Conservation (phyloP, 1,140 invertebrate species). For the Melitaea cinxia region DNA sequence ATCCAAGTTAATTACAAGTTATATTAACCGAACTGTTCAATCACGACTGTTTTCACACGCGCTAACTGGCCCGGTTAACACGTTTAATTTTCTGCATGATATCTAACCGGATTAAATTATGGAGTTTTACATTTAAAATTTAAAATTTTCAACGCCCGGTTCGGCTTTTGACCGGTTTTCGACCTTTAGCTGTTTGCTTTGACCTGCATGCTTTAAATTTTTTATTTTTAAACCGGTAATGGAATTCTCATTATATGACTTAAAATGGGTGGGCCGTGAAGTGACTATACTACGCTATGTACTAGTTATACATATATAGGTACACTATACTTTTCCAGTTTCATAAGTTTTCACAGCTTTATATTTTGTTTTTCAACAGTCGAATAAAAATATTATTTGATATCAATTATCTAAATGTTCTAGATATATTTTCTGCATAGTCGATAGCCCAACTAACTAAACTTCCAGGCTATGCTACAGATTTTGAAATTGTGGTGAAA, state of each 20-base stretch:
- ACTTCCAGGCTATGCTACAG: no score
- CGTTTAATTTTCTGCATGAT: constrained; percentile 19
- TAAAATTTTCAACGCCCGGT: constrained; percentile 6
- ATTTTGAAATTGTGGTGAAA: no score
- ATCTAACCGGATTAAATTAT: constrained; percentile 16
- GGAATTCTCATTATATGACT: constrained; percentile 14
- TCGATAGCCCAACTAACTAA: no score
- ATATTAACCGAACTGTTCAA: constrained; percentile 4
- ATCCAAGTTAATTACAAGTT: background rate
- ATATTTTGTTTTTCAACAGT: no score
- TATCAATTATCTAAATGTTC: no score
- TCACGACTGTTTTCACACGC: constrained; percentile 8
- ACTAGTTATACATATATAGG: no score
- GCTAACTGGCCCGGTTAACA: background rate
- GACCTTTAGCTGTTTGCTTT: constrained; percentile 6
- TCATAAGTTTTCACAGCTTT: no score
- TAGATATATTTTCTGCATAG: no score
- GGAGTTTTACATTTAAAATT: constrained; percentile 18
- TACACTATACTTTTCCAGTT: no score
- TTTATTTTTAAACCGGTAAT: background rate
- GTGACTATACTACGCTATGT: no score
- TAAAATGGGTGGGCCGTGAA: no score
- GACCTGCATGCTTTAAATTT: constrained; percentile 18
- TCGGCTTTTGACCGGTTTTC: constrained; percentile 10
- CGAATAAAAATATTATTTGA: no score